These are phyloP conservation scores for Macroteleia sp. DNA, from an alignment of 2,888 invertebrate species.

Conservation along the genomic window DNA sequence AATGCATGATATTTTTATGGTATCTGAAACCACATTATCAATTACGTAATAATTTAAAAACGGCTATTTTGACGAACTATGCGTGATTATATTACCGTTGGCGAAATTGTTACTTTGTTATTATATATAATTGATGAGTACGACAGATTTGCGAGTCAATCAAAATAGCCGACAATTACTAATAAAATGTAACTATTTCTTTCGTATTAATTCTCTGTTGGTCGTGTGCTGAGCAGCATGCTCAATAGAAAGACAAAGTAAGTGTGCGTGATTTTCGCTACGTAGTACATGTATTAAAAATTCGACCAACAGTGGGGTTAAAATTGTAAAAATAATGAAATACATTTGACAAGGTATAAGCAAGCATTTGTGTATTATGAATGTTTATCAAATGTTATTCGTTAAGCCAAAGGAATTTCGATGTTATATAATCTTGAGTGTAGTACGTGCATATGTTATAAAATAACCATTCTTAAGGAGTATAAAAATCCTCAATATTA, in stretches of 20 bases:
- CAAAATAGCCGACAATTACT: constrained; percentile 20
- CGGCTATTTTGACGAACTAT: constrained; percentile 7
- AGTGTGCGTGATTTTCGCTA: background rate
- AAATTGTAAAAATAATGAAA: too few species aligned
- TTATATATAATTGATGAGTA: background rate
- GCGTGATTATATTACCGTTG: background rate
- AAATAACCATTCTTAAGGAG: constrained; percentile 38
- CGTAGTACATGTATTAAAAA: too few species aligned
- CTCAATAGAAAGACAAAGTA: background rate
- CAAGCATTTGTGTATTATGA: too few species aligned
- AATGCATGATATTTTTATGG: constrained; percentile 27
- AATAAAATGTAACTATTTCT: too few species aligned
- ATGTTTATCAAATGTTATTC: constrained; percentile 17
- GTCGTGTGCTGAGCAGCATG: too few species aligned
- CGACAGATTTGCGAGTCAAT: background rate
- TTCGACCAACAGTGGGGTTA: too few species aligned
- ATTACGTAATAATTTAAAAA: background rate
- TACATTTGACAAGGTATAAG: too few species aligned
- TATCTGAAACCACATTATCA: constrained; percentile 20
- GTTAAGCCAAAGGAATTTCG: constrained; percentile 17
- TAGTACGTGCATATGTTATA: constrained; percentile 12
- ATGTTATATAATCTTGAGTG: constrained; percentile 15
- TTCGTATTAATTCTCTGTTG: too few species aligned
- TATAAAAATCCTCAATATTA: too few species aligned
- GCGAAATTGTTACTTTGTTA: background rate